Evolutionary conservation across 1,140 invertebrate genomes (phyloP).

Genomic region (Xylocopa sonorina): DNA sequence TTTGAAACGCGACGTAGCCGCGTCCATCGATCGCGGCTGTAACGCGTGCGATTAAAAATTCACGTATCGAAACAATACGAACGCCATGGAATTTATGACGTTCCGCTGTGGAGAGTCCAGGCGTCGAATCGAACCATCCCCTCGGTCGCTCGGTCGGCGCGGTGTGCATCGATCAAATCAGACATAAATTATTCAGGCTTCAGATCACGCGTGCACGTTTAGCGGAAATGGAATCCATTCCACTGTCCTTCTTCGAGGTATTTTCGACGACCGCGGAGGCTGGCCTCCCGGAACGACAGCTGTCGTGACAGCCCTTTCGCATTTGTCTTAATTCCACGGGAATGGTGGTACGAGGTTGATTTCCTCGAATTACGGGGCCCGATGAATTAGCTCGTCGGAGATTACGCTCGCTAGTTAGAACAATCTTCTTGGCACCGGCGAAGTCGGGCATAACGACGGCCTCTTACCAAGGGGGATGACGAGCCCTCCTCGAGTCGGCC

Average conservation of each 20-base stretch:
- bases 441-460: constrained; percentile 35
- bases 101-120: neutral
- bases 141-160: neutral
- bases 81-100: neutral
- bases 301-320: constrained; percentile 45
- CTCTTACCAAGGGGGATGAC: neutral
- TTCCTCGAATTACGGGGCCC: constrained; percentile 35
- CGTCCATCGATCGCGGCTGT: neutral
- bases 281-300: constrained; percentile 21
- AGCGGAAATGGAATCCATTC: constrained; percentile 48
- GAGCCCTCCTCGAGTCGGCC: constrained; percentile 6
- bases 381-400: constrained; percentile 40
- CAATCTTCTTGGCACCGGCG: constrained; percentile 8
- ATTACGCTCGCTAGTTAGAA: constrained; percentile 37
- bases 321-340: constrained; percentile 46
- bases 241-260: constrained; percentile 27
- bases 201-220: constrained; percentile 36
- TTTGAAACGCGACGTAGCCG: neutral
- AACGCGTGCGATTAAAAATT: neutral
- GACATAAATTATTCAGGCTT: constrained; percentile 45
- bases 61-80: constrained; percentile 2
- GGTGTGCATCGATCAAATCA: constrained; percentile 38
- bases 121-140: neutral
- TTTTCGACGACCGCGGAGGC: constrained; percentile 21
- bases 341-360: constrained; percentile 21